These are phyloP conservation scores for Melanotus villosus DNA, from an alignment of 2,888 invertebrate species.

Conservation along the genomic window DNA sequence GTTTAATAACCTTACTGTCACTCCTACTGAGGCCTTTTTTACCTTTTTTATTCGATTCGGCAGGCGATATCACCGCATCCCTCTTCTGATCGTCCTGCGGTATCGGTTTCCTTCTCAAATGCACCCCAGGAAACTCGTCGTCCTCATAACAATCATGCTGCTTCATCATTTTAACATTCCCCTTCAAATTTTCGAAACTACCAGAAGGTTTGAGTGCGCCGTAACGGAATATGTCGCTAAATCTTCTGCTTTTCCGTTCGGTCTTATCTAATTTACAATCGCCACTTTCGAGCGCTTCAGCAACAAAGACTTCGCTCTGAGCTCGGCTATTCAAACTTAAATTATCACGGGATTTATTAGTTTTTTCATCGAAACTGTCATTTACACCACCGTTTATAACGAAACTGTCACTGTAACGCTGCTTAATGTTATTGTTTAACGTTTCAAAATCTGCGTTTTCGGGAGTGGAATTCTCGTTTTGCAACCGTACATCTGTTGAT, in stretches of 20 bases:
- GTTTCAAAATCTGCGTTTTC: constrained; percentile 12
- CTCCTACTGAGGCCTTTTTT: constrained; percentile 44
- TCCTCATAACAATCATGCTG: constrained; percentile 45
- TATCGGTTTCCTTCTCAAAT: constrained; percentile 32
- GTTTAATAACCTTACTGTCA: constrained; percentile 46
- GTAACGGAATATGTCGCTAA: constrained; percentile 64
- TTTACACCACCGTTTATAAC: constrained; percentile 59
- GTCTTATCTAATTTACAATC: constrained; percentile 41
- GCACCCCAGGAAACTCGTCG: constrained; percentile 51
- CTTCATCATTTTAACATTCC: constrained; percentile 52
- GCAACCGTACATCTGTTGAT: constrained; percentile 35
- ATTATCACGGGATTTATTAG: constrained; percentile 47
- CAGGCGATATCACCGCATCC: constrained; percentile 24
- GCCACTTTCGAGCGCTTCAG: constrained; percentile 49
- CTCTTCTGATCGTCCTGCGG: neutral
- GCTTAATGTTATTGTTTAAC: constrained; percentile 52
- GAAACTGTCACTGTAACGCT: constrained; percentile 66
- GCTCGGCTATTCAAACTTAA: constrained; percentile 46
- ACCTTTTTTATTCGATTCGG: constrained; percentile 45
- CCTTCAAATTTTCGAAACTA: constrained; percentile 60
- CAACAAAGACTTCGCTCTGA: constrained; percentile 60
- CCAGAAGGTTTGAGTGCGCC: constrained; percentile 53
- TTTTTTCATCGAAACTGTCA: constrained; percentile 48
- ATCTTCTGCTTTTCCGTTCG: constrained; percentile 59
- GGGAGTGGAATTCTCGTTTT: constrained; percentile 11